phyloP scores from a whole-genome alignment of 2,888 invertebrate genomes.

The Erebia epiphron region DNA sequence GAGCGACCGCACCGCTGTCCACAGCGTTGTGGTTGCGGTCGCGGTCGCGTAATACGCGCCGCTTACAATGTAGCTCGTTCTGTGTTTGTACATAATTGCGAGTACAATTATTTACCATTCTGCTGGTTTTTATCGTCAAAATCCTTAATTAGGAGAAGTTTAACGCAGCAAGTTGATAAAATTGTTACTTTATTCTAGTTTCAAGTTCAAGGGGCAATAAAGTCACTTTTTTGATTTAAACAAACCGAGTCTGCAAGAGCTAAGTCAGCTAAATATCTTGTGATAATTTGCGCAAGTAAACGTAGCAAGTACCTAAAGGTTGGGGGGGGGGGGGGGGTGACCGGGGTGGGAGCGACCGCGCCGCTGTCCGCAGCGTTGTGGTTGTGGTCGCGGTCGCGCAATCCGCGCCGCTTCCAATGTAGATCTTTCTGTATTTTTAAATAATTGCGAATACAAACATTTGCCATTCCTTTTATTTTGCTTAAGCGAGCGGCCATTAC shows the following conservation, averaged over 20 bases:
- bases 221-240: neutral
- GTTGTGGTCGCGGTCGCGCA: constrained; percentile 57
- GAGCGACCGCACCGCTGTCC: constrained; percentile 42
- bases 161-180: too few relatives aligned
- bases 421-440: constrained; percentile 35
- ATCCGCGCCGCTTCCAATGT: constrained; percentile 46
- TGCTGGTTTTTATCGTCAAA: neutral
- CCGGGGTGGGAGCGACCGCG: constrained; percentile 37
- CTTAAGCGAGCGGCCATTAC: too few relatives aligned
- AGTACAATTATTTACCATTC: constrained; percentile 24
- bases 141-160: too few relatives aligned
- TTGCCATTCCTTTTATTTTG: neutral
- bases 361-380: constrained; percentile 48
- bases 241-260: neutral
- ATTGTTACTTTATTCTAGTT: too few relatives aligned
- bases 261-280: neutral
- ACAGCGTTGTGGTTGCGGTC: constrained; percentile 56
- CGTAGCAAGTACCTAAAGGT: constrained; percentile 46
- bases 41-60: constrained; percentile 50
- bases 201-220: too few relatives aligned
- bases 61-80: constrained; percentile 42
- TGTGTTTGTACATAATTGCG: constrained; percentile 38
- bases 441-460: constrained; percentile 30
- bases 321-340: constrained; percentile 43
- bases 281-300: constrained; percentile 12